A percentile compares a stretch with the other conserved stretches of the same genome.
These are phyloP conservation scores for Lates calcarifer DNA, from an alignment of 2,113 vertebrate species.

Conservation along the genomic window DNA sequence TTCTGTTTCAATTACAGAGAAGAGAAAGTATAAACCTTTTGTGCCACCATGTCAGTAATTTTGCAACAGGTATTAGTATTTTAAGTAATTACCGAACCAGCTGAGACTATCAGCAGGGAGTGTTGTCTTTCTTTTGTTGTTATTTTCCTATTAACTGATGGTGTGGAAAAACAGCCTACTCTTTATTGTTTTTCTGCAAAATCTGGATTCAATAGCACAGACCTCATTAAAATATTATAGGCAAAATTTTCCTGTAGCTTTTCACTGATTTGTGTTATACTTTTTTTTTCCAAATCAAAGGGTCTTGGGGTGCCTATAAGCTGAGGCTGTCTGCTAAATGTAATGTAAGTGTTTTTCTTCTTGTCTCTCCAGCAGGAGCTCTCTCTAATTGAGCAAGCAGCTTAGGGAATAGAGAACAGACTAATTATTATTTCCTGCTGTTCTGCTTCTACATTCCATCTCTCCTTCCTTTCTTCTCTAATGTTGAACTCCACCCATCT, in stretches of 20 bases:
- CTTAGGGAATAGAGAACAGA: conserved; percentile 61
- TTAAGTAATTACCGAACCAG: not conserved
- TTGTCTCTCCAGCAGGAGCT: conserved; percentile 25
- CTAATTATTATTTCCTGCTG: conserved; percentile 70
- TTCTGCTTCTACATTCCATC: conserved; percentile 50
- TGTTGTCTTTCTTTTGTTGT: not conserved
- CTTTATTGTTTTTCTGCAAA: not conserved
- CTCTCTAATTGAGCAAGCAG: conserved; percentile 63
- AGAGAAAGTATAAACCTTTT: not conserved
- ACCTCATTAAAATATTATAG: not conserved
- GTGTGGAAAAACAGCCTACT: not conserved
- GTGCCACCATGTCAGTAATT: not conserved
- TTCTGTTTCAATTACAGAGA: not conserved
- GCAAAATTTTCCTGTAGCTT: not conserved
- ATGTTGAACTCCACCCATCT: conserved; percentile 14
- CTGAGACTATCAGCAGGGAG: not conserved
- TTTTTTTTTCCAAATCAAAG: not conserved
- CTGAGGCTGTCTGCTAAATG: not conserved
- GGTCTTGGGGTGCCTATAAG: not conserved
- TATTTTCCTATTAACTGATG: not conserved
- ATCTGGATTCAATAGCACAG: not conserved
- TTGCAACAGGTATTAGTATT: not conserved
- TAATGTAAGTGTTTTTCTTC: conserved; percentile 42
- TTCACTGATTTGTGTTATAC: not conserved
- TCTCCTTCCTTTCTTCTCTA: conserved; percentile 29